These are phyloP conservation scores for Aphis gossypii DNA, from an alignment of 1,140 invertebrate species.

Conservation along the genomic window DNA sequence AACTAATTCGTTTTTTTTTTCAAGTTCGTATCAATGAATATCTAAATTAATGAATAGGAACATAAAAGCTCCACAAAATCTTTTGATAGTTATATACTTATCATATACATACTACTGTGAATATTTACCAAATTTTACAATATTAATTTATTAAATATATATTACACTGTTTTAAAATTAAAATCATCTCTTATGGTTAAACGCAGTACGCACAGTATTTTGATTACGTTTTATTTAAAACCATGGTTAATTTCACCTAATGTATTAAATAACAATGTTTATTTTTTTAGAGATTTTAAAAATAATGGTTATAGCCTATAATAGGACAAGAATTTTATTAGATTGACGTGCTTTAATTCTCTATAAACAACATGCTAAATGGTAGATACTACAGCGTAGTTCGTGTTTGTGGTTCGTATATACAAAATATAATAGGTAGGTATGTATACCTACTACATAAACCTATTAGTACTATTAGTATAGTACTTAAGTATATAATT, in stretches of 20 bases:
- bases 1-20: not conserved
- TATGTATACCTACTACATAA: not conserved
- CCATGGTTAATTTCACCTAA: not conserved
- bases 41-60: not conserved
- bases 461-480: not conserved
- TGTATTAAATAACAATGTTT: not conserved
- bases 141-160: not conserved
- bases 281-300: too few relatives aligned
- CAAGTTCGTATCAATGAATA: not conserved
- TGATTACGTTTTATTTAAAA: not conserved
- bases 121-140: not conserved
- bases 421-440: not conserved
- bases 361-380: not conserved
- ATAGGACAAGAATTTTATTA: not conserved
- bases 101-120: too few relatives aligned
- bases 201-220: not conserved
- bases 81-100: not conserved
- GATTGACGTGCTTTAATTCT: not conserved
- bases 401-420: conserved; percentile 15
- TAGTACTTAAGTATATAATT: conserved; percentile 19
- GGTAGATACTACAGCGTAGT: not conserved
- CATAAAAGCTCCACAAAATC: not conserved
- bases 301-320: not conserved
- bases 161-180: not conserved
- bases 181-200: not conserved